Evolutionary conservation across 2,888 invertebrate species (phyloP), one percentile per base, ranked within the genome.

Genomic region (Drosophila setosimentum): DNA sequence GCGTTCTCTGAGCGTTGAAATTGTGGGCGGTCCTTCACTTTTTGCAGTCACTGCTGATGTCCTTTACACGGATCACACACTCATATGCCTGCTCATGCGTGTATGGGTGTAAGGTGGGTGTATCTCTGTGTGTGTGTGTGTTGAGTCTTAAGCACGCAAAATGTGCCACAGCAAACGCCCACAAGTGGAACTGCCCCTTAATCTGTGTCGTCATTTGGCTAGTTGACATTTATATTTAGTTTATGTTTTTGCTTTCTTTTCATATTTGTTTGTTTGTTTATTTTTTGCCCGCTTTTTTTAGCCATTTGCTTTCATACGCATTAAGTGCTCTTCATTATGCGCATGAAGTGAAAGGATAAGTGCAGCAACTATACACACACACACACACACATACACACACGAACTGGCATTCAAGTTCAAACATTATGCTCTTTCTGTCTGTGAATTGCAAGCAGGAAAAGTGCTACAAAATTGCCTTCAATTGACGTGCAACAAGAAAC

Each of bases 281-380:
- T 84, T 89, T 73, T 74, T 40, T 76, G 82, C 68, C 68, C 66
- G 59, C 16, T 45, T 35, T 71, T 76, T 83, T 78, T 80, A 81
- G 77, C 78, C 80, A 74, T 78, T 45, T 73, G 84, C 87, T 84
- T 91, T 90, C 80, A 90, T 83, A 82, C 83, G 83, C 87, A 85
- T 76, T 87, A 90, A 91, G 89, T 90, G 91, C 91, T 83, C 89
- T 89, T 89, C 91, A 89, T 89, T 89, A 89, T 91, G 89, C 89
- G 76, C 91, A 90, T 89, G 82, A 91, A 91, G 82, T 89, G 90
- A 90, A 91, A 89, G 90, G 83, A 91, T 91, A 90, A 89, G 85
- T 89, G 90, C 89, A 89, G 73, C 76, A 76, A 77, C 73, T 80
- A 78, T 37, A 71, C 67, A 70, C 62, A 49, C 57, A 48, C 16